A percentile compares a stretch with the other conserved stretches of the same genome.
Evolutionary conservation across 2,113 vertebrate genomes (phyloP).

Genomic region (Nesospiza acunhae): DNA sequence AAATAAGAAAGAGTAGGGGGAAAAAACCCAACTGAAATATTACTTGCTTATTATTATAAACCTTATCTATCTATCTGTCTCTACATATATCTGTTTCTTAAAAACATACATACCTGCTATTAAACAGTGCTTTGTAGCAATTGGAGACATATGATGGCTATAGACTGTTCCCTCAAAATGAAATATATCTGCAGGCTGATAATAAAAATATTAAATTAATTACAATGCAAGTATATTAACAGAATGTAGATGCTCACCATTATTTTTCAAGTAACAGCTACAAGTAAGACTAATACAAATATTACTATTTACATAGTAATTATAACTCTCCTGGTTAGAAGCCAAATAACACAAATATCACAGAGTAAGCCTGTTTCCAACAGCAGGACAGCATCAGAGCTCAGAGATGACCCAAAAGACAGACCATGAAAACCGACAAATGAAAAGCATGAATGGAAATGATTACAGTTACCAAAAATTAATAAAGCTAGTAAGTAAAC

Average conservation of each 20-base stretch:
- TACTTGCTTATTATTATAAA: background rate
- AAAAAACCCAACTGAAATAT: background rate
- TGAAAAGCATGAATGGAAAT: background rate
- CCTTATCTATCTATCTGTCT: background rate
- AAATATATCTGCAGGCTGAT: constrained; percentile 88
- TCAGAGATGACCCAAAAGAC: background rate
- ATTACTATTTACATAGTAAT: background rate
- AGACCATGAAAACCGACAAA: background rate
- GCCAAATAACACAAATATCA: background rate
- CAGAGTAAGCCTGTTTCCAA: background rate
- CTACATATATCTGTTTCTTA: background rate
- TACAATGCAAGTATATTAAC: background rate
- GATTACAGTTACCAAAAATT: background rate
- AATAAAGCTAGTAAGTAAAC: background rate
- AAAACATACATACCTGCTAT: constrained; percentile 85
- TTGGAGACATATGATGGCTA: constrained; percentile 93
- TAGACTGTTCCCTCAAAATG: constrained; percentile 92
- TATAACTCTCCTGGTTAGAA: background rate
- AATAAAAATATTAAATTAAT: constrained; percentile 48
- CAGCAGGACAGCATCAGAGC: background rate
- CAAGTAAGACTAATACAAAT: background rate
- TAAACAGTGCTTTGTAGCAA: constrained; percentile 91
- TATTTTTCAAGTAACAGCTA: background rate
- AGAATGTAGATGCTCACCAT: background rate
- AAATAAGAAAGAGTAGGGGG: background rate